Evolutionary conservation across 2,797 vertebrate genomes (phyloP).

Genomic region (Dallia pectoralis): DNA sequence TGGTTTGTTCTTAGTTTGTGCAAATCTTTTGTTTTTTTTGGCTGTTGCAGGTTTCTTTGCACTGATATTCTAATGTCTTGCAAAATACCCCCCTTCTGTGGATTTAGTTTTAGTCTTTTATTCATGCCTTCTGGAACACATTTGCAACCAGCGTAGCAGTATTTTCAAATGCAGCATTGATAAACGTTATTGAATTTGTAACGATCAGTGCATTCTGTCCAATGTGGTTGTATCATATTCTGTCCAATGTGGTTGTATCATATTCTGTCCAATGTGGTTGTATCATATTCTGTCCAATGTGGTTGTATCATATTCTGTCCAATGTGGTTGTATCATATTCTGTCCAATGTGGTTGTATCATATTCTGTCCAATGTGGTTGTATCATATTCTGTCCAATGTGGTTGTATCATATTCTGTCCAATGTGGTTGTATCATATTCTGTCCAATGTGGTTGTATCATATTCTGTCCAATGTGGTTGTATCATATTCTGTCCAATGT

Average conservation of each 20-base stretch:
- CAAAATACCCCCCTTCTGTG: constrained; percentile 30
- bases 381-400: neutral
- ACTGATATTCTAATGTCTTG: constrained; percentile 16
- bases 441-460: neutral
- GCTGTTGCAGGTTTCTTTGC: neutral
- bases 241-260: neutral
- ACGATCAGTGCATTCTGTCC: neutral
- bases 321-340: neutral
- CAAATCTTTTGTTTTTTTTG: constrained; percentile 41
- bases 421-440: neutral
- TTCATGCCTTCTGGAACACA: constrained; percentile 20
- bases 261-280: neutral
- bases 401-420: neutral
- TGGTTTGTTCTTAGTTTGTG: constrained; percentile 43
- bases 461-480: neutral
- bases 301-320: neutral
- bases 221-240: neutral
- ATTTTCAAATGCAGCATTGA: neutral
- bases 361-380: neutral
- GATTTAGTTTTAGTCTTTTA: constrained; percentile 16
- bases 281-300: neutral
- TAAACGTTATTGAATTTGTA: constrained; percentile 6
- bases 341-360: neutral
- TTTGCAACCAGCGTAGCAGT: constrained; percentile 21
- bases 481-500: neutral